Evolutionary conservation across 2,113 vertebrate genomes (phyloP).

Genomic region (Theristicus caerulescens): DNA sequence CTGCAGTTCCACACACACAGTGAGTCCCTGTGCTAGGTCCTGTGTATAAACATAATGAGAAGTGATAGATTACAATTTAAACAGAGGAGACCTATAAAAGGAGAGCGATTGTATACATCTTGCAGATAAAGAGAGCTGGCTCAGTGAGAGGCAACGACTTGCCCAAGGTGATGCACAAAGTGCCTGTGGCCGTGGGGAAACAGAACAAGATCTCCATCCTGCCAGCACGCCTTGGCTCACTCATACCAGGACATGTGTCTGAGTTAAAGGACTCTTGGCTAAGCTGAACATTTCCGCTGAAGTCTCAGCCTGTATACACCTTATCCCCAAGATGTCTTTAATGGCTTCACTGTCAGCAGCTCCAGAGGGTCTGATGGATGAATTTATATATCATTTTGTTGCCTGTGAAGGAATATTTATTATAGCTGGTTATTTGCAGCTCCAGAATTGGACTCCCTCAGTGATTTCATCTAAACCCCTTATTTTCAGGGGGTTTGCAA

Average conservation of each 20-base stretch:
- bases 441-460: not conserved
- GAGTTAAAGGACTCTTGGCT: not conserved
- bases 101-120: not conserved
- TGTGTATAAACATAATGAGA: not conserved
- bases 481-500: constrained; percentile 3
- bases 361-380: not conserved
- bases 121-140: not conserved
- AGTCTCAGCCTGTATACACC: not conserved
- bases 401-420: constrained; percentile 21
- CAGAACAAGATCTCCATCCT: not conserved
- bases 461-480: not conserved
- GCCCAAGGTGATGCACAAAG: not conserved
- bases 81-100: not conserved
- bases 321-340: not conserved
- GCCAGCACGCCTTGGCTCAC: not conserved
- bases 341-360: not conserved
- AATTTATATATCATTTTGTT: constrained; percentile 11
- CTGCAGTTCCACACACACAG: not conserved
- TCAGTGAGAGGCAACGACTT: not conserved
- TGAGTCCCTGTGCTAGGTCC: fast-evolving
- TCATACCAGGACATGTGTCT: not conserved
- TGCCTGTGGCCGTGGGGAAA: not conserved
- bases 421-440: not conserved
- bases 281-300: not conserved
- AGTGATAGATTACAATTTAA: not conserved